Base-by-base conservation (phyloP, 2,113 vertebrate species). In the Macrotus californicus region DNA sequence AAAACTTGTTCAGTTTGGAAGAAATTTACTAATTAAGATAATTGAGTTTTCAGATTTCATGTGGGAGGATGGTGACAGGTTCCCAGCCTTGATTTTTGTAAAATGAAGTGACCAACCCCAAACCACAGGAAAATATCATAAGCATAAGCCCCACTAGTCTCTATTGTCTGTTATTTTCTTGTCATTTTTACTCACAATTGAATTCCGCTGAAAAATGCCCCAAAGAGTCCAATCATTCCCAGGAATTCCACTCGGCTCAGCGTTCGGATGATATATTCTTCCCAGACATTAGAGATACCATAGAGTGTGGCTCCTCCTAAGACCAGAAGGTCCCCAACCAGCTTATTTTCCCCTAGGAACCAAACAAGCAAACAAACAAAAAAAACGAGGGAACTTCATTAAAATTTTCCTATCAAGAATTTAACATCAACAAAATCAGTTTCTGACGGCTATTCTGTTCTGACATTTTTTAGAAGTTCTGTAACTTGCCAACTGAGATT, bases 201-300 rank as follows among this genome's bases (percentile, higher is more conserved):
- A 96, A 99, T 99, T 95, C 99, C 99, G 56, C 99, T 99, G 98
- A 99, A 99, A 98, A 99, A 99, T 84, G 99, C 99, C 91, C 99
- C 99, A 6, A 99, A 99, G 87, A 99, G 99, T 85, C 99, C 99
- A 5, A 99, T 99, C 99, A 99, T 99, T 91, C 99, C 99, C 50
- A 99, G 98, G 97, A 99, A 99, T 96, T 99, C 99, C 89, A 99
- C 99, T 6, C 99, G 98, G 92, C 99, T 99, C 97, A 99, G 97
- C 88, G 99, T 99, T 97, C 99, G 99, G 95, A 99, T 99, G 0
- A 99, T 99, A 96, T 99, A 99, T 97, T 99, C 99, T 98, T 99
- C 99, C 89, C 99, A 99, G 80, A 99, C 99, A 0, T 99, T 99
- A 0, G 99, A 99, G 96, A 99, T 99, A 4, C 99, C 99, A 0